Evolutionary conservation across 2,113 vertebrate genomes (phyloP).

Genomic region (Ammodytes marinus): DNA sequence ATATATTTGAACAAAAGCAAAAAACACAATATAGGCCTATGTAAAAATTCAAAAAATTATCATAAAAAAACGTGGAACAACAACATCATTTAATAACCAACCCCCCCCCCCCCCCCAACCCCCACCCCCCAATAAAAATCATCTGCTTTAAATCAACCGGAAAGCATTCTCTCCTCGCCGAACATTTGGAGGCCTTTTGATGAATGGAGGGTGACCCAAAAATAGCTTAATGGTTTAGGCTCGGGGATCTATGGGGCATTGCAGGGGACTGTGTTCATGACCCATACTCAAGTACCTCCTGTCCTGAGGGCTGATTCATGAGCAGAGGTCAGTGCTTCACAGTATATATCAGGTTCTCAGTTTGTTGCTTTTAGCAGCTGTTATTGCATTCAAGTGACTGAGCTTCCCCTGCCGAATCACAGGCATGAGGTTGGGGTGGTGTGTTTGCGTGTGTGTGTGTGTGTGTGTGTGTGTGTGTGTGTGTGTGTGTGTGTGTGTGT

Average conservation of each 20-base stretch:
- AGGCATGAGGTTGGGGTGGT: slow-evolving; percentile 31
- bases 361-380: slow-evolving; percentile 82
- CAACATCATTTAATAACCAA: slow-evolving; percentile 48
- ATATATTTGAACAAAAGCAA: neutral
- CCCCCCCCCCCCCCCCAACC: neutral
- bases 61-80: slow-evolving; percentile 40
- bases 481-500: too few relatives aligned
- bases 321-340: slow-evolving; percentile 61
- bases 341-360: slow-evolving; percentile 80
- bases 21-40: too few relatives aligned
- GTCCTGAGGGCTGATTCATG: slow-evolving; percentile 70
- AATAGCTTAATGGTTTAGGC: slow-evolving; percentile 51
- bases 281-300: slow-evolving; percentile 60
- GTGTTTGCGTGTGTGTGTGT: neutral
- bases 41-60: slow-evolving; percentile 52
- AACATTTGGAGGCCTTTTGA: slow-evolving; percentile 36
- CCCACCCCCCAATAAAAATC: slow-evolving; percentile 31
- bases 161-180: slow-evolving; percentile 34
- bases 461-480: too few relatives aligned
- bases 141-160: slow-evolving; percentile 60
- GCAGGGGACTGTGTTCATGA: slow-evolving; percentile 55
- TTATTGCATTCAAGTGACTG: slow-evolving; percentile 75
- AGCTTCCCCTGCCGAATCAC: slow-evolving; percentile 35
- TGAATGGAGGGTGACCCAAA: slow-evolving; percentile 44
- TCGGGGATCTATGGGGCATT: slow-evolving; percentile 33